Percentiles rank a stretch among this genome's conserved stretches.
Conservation (phyloP, 1,140 invertebrate species). For the Metopolophium dirhodum region DNA sequence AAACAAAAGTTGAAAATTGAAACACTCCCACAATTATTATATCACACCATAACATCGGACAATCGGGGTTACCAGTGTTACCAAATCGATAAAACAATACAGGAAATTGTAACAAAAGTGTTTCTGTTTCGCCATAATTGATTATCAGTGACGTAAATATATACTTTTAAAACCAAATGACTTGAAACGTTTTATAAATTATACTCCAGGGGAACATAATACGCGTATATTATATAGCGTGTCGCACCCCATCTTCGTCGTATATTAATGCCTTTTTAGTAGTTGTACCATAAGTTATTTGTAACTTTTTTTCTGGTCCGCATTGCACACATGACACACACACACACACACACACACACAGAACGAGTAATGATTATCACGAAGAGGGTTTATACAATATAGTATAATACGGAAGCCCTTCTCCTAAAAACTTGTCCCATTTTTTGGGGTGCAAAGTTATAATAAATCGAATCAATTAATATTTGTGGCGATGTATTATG, state of each 20-base stretch:
- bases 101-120: background rate
- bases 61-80: background rate
- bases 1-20: background rate
- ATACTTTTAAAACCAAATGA: background rate
- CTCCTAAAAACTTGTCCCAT: background rate
- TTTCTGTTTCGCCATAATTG: background rate
- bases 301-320: background rate
- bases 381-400: slow-evolving; percentile 10
- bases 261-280: slow-evolving; percentile 25
- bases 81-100: background rate
- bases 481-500: background rate
- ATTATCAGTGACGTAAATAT: background rate
- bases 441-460: background rate
- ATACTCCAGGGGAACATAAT: slow-evolving; percentile 2
- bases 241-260: slow-evolving; percentile 3
- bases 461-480: slow-evolving; percentile 21
- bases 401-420: background rate
- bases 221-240: background rate
- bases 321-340: background rate
- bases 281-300: slow-evolving; percentile 30
- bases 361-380: background rate
- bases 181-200: slow-evolving; percentile 23
- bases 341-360: background rate
- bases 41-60: background rate
- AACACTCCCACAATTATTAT: background rate